These are phyloP conservation scores for Dioctria linearis DNA, from an alignment of 2,888 invertebrate species.

Conservation along the genomic window DNA sequence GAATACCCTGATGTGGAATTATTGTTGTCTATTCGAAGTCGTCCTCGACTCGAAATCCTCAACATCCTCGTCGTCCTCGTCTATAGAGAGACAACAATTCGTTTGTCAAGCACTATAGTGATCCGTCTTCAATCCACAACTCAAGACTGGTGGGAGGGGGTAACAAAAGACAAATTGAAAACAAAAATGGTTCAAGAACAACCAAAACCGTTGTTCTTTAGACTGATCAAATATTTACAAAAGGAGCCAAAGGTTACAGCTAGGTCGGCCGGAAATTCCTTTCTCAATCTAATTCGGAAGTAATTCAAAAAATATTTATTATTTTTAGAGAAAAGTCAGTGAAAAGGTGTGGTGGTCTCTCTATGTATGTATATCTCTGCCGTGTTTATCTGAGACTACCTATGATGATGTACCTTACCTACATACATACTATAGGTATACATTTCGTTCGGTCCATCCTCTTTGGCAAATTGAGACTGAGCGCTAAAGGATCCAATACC, in stretches of 20 bases:
- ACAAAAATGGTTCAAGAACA: slow-evolving; percentile 1
- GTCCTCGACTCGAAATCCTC: too few species aligned
- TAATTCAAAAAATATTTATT: slow-evolving; percentile 56
- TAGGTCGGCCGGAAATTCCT: slow-evolving; percentile 30
- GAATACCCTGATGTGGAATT: slow-evolving; percentile 39
- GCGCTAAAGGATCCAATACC: slow-evolving; percentile 44
- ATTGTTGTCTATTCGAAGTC: slow-evolving; percentile 18
- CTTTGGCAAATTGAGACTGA: slow-evolving; percentile 55
- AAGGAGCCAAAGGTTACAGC: slow-evolving; percentile 8
- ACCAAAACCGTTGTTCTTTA: slow-evolving; percentile 12
- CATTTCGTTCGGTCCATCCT: neutral
- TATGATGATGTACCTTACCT: too few species aligned
- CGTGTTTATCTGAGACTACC: slow-evolving; percentile 17
- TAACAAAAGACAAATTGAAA: slow-evolving; percentile 18
- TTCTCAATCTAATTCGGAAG: slow-evolving; percentile 55
- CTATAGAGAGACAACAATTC: neutral
- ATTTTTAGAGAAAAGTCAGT: slow-evolving; percentile 9
- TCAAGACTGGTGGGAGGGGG: neutral
- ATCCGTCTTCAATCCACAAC: slow-evolving; percentile 22
- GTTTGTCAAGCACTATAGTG: slow-evolving; percentile 37
- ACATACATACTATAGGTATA: too few species aligned
- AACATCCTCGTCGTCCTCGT: neutral
- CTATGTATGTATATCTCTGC: slow-evolving; percentile 42
- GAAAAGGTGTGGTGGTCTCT: slow-evolving; percentile 50
- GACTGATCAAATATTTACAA: slow-evolving; percentile 33